Percentiles rank a stretch among this genome's conserved stretches.
These are phyloP conservation scores for Mirza zaza DNA, from an alignment of 2,113 vertebrate genomes.

Conservation along the genomic window DNA sequence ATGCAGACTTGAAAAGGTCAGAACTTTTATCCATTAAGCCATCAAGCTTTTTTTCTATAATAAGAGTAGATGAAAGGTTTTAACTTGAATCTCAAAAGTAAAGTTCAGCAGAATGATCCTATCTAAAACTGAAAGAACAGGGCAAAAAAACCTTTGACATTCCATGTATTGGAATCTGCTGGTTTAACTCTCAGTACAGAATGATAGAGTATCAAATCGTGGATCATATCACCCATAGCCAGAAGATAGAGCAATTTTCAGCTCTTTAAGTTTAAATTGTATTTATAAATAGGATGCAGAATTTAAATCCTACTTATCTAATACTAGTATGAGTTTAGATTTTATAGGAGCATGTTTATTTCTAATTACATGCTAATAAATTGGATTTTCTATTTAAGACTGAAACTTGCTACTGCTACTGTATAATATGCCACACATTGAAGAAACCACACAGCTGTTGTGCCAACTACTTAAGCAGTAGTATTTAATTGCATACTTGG, in stretches of 20 bases:
- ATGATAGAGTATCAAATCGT: constrained; percentile 72
- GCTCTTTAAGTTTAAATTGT: constrained; percentile 73
- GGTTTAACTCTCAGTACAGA: constrained; percentile 76
- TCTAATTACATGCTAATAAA: constrained; percentile 82
- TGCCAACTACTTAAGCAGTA: constrained; percentile 70
- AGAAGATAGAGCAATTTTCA: constrained; percentile 75
- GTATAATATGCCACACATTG: constrained; percentile 61
- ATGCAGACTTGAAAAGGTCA: constrained; percentile 68
- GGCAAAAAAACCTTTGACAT: constrained; percentile 67
- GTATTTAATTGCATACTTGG: constrained; percentile 77
- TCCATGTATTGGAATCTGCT: constrained; percentile 58
- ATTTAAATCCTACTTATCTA: constrained; percentile 75
- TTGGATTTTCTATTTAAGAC: constrained; percentile 79
- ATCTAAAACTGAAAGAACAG: constrained; percentile 76
- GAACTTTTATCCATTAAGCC: constrained; percentile 78
- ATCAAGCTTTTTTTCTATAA: constrained; percentile 74
- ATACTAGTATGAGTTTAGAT: constrained; percentile 75
- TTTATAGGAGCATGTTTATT: constrained; percentile 73
- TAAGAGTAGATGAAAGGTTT: constrained; percentile 71
- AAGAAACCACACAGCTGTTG: constrained; percentile 69
- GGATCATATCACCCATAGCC: constrained; percentile 72
- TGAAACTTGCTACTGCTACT: constrained; percentile 41
- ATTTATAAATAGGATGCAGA: constrained; percentile 77
- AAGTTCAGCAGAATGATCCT: constrained; percentile 79
- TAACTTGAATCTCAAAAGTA: constrained; percentile 71